phyloP scores from a whole-genome alignment of 2,113 vertebrate species.

The Lathamus discolor region DNA sequence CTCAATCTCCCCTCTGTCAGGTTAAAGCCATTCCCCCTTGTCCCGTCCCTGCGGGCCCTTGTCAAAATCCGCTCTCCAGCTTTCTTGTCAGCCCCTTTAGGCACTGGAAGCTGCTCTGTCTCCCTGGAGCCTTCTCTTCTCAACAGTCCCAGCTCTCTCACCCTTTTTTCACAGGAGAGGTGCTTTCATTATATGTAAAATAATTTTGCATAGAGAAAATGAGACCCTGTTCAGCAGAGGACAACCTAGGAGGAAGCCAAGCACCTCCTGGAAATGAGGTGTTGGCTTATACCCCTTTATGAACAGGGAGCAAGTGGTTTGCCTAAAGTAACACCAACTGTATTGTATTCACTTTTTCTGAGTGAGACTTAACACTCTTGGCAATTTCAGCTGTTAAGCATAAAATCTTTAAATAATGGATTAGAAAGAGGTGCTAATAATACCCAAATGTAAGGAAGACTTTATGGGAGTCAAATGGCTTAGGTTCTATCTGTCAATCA shows the following conservation, averaged over 20 bases:
- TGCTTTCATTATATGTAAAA: background rate
- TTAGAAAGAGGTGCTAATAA: background rate
- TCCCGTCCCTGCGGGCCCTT: background rate
- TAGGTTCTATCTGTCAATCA: background rate
- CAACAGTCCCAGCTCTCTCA: background rate
- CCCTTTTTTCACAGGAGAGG: background rate
- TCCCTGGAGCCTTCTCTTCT: background rate
- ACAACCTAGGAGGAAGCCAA: background rate
- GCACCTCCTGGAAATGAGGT: background rate
- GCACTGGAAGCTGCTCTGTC: background rate
- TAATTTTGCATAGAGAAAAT: background rate
- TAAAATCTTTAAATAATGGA: background rate
- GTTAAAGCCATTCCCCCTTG: background rate
- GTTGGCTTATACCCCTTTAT: background rate
- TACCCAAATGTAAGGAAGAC: background rate
- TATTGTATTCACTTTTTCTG: background rate
- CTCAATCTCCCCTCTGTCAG: background rate
- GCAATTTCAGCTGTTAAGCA: background rate
- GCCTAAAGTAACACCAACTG: background rate
- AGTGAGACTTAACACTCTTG: background rate
- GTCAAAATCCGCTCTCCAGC: background rate
- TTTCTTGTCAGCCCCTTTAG: background rate
- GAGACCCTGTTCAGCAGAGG: background rate
- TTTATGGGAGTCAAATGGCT: background rate
- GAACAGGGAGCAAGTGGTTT: background rate